phyloP scores from a whole-genome alignment of 2,113 vertebrate genomes.

The Psophia crepitans region DNA sequence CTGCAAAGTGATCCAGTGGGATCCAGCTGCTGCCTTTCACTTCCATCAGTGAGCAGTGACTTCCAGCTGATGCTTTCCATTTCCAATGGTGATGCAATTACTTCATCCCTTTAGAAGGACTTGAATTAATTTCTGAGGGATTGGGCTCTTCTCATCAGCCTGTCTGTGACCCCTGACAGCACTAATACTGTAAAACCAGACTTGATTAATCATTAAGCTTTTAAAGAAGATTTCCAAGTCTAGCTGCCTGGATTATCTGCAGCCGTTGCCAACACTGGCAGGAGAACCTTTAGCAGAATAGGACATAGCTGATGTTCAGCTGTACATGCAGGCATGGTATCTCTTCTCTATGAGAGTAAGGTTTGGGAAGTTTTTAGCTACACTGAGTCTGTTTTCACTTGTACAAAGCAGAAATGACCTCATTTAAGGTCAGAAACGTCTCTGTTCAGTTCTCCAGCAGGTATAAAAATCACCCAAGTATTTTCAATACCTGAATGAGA shows the following conservation, averaged over 20 bases:
- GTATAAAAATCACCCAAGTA: not conserved
- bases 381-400: not conserved
- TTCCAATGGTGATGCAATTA: not conserved
- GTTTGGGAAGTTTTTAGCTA: not conserved
- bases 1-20: not conserved
- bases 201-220: slow-evolving; percentile 63
- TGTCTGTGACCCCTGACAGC: not conserved
- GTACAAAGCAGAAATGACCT: not conserved
- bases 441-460: not conserved
- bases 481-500: not conserved
- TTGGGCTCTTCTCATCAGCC: slow-evolving; percentile 43
- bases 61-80: not conserved
- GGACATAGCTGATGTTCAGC: not conserved
- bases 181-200: slow-evolving; percentile 25
- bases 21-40: not conserved
- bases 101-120: slow-evolving; percentile 20
- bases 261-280: not conserved
- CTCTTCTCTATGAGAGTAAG: not conserved
- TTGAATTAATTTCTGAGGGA: slow-evolving; percentile 51
- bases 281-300: not conserved
- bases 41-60: not conserved
- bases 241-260: slow-evolving; percentile 16
- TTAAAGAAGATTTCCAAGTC: slow-evolving; percentile 46
- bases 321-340: not conserved
- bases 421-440: not conserved